A percentile compares a stretch with the other conserved stretches of the same genome.
These are phyloP conservation scores for Paratilapia polleni DNA, from an alignment of 2,113 vertebrate species.

Conservation along the genomic window DNA sequence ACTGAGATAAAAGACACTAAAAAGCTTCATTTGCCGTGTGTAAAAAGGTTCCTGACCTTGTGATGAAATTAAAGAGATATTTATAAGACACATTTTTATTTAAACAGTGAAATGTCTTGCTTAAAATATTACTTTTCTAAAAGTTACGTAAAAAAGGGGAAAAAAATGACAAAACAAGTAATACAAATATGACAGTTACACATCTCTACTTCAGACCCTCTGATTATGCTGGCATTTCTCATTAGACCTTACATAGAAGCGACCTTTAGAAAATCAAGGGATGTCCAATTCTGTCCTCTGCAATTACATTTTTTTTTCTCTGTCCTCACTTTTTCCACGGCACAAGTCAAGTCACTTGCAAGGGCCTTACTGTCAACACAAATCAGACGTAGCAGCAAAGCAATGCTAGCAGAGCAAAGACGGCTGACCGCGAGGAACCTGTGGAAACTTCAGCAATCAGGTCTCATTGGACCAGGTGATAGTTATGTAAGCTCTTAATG, in stretches of 20 bases:
- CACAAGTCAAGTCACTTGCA: background rate
- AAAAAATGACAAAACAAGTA: background rate
- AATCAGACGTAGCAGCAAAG: background rate
- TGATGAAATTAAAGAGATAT: no score
- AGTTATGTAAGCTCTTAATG: background rate
- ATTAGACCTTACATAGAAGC: background rate
- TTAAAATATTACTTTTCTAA: background rate
- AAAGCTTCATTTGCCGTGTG: background rate
- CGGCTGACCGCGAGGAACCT: background rate
- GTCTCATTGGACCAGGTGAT: background rate
- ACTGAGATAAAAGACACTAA: no score
- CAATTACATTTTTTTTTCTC: background rate
- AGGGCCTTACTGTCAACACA: background rate
- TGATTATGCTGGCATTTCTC: background rate
- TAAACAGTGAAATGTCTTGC: background rate
- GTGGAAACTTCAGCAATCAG: background rate
- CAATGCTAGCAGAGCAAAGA: background rate
- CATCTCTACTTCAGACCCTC: background rate
- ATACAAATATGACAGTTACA: background rate
- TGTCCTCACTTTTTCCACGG: background rate
- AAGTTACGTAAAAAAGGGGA: background rate
- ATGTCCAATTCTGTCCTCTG: background rate
- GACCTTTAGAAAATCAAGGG: background rate
- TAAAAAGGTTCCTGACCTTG: background rate
- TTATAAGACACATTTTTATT: no score